These are phyloP conservation scores for Conger conger DNA, from an alignment of 2,113 vertebrate genomes.

Conservation along the genomic window DNA sequence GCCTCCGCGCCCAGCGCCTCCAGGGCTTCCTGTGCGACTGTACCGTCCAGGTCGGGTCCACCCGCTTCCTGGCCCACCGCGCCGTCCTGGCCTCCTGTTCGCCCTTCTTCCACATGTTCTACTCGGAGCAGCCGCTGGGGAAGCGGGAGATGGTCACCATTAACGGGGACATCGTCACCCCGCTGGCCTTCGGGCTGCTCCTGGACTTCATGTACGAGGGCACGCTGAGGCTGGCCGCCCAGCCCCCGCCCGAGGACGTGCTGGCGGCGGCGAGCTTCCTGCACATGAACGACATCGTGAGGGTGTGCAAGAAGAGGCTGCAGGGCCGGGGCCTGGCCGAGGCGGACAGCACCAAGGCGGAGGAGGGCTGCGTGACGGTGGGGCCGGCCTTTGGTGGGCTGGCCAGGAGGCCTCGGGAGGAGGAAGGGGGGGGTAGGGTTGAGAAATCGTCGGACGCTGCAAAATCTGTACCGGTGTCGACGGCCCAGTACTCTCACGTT, in stretches of 20 bases:
- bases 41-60: constrained; percentile 80
- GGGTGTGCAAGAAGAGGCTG: constrained; percentile 86
- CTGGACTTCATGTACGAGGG: constrained; percentile 94
- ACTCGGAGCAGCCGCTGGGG: constrained; percentile 77
- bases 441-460: constrained; percentile 29
- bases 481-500: constrained; percentile 30
- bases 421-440: not conserved
- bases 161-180: constrained; percentile 89
- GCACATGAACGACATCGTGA: constrained; percentile 95
- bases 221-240: constrained; percentile 73
- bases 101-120: constrained; percentile 93
- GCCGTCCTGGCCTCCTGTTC: constrained; percentile 90
- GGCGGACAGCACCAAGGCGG: constrained; percentile 89
- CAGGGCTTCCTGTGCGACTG: constrained; percentile 95
- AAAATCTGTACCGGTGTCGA: constrained; percentile 35
- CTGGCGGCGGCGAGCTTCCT: constrained; percentile 91
- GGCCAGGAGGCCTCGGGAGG: not conserved
- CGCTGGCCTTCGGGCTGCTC: constrained; percentile 83
- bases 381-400: constrained; percentile 13
- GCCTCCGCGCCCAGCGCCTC: constrained; percentile 81
- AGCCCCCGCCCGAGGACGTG: constrained; percentile 86
- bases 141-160: constrained; percentile 75
- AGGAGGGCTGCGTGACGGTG: constrained; percentile 61
- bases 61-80: constrained; percentile 83
- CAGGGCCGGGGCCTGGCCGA: constrained; percentile 81